A percentile compares a stretch with the other conserved stretches of the same genome.
Evolutionary conservation across 2,113 vertebrate species (phyloP).

Genomic region (Perognathus longimembris): DNA sequence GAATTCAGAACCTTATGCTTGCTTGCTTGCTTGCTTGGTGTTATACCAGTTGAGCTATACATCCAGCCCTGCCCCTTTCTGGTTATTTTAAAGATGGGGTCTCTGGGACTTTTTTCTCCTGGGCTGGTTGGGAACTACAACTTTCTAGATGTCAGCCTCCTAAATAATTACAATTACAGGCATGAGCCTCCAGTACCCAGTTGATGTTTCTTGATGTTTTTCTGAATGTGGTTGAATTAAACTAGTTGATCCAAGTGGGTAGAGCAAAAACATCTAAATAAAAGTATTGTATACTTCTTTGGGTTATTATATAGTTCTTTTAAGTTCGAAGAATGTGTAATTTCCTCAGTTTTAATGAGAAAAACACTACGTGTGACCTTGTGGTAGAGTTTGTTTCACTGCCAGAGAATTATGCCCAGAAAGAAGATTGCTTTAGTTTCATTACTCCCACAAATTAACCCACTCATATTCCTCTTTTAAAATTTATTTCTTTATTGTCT

Average conservation of each 20-base stretch:
- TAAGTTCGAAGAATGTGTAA: neutral
- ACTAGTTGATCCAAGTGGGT: neutral
- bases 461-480: too few relatives aligned
- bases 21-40: too few relatives aligned
- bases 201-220: neutral
- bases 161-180: neutral
- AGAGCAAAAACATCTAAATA: conserved; percentile 26
- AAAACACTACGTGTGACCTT: neutral
- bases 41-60: too few relatives aligned
- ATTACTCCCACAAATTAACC: conserved; percentile 35
- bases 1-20: too few relatives aligned
- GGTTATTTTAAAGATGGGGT: too few relatives aligned
- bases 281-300: neutral
- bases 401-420: neutral
- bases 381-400: conserved; percentile 17
- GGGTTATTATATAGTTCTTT: neutral
- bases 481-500: too few relatives aligned
- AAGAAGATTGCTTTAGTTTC: conserved; percentile 31
- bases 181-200: neutral
- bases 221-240: neutral
- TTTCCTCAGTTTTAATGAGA: neutral
- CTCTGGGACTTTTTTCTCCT: too few relatives aligned
- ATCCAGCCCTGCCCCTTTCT: neutral
- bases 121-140: neutral
- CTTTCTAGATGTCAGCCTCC: neutral